Conservation (phyloP, 1,140 invertebrate genomes). For the Lepidurus apus region DNA sequence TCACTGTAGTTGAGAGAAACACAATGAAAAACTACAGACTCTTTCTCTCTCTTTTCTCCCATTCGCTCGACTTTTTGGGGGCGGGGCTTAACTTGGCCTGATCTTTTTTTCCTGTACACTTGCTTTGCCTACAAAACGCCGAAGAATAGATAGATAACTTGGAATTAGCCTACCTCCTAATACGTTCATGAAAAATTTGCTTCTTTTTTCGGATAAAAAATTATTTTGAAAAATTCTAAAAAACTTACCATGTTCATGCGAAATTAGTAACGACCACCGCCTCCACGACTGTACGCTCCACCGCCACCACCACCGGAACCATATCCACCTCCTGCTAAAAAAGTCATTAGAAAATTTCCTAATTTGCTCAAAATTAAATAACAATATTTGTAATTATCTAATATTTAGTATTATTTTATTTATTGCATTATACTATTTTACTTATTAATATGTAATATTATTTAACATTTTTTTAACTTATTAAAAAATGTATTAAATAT, state of each 20-base stretch:
- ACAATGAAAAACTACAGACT: not conserved
- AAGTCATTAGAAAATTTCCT: not conserved
- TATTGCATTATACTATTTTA: no score
- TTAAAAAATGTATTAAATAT: not conserved
- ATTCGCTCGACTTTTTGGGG: not conserved
- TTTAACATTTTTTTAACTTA: not conserved
- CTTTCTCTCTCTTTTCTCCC: not conserved
- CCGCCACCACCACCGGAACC: conserved; percentile 8
- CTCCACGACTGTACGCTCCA: conserved; percentile 8
- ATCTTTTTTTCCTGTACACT: conserved; percentile 5
- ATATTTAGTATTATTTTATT: no score
- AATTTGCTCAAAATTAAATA: not conserved
- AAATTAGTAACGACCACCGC: conserved; percentile 22
- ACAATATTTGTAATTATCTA: not conserved
- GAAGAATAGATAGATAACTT: conserved; percentile 1
- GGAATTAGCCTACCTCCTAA: conserved; percentile 11
- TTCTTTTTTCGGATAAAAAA: not conserved
- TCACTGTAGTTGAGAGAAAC: conserved; percentile 23
- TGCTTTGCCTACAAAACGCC: conserved; percentile 24
- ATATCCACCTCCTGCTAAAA: conserved; percentile 17
- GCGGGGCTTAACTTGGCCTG: not conserved
- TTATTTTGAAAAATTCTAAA: not conserved
- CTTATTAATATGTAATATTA: not conserved
- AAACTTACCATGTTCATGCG: not conserved
- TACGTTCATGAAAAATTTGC: conserved; percentile 5